Conservation (phyloP, 2,113 vertebrate species). For the Trachemys scripta region DNA sequence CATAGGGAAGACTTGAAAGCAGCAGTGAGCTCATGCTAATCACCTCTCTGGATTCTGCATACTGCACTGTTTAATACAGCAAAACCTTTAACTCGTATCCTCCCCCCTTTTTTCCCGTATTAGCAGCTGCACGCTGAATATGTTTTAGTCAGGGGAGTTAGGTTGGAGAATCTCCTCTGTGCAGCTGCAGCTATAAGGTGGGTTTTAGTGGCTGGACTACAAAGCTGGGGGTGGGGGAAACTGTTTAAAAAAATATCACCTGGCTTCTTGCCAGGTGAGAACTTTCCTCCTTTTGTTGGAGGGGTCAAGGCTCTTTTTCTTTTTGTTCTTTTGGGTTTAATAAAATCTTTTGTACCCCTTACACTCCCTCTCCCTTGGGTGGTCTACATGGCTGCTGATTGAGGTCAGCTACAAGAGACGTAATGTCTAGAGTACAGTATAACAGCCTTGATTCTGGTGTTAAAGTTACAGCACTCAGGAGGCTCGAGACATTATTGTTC, state of each 20-base stretch:
- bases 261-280: conserved; percentile 56
- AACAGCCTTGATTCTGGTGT: conserved; percentile 47
- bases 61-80: conserved; percentile 17
- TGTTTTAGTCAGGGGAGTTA: conserved; percentile 56
- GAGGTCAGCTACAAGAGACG: conserved; percentile 60
- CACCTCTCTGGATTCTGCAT: conserved; percentile 8
- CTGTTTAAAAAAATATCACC: conserved; percentile 49
- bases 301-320: conserved; percentile 39
- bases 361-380: conserved; percentile 50
- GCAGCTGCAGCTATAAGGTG: conserved; percentile 58
- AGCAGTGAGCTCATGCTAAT: conserved; percentile 9
- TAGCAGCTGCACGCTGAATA: conserved; percentile 56
- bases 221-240: conserved; percentile 50
- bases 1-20: background rate
- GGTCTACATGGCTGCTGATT: conserved; percentile 60
- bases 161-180: conserved; percentile 50
- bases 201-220: conserved; percentile 59
- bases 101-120: conserved; percentile 28
- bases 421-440: conserved; percentile 2
- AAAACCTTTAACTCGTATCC: background rate
- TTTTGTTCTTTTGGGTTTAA: conserved; percentile 70
- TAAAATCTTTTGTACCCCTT: conserved; percentile 62
- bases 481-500: conserved; percentile 42
- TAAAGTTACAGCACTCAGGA: conserved; percentile 52
- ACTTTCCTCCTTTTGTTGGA: conserved; percentile 58